Evolutionary conservation across 2,797 vertebrate species (phyloP).

Genomic region (Netta rufina): DNA sequence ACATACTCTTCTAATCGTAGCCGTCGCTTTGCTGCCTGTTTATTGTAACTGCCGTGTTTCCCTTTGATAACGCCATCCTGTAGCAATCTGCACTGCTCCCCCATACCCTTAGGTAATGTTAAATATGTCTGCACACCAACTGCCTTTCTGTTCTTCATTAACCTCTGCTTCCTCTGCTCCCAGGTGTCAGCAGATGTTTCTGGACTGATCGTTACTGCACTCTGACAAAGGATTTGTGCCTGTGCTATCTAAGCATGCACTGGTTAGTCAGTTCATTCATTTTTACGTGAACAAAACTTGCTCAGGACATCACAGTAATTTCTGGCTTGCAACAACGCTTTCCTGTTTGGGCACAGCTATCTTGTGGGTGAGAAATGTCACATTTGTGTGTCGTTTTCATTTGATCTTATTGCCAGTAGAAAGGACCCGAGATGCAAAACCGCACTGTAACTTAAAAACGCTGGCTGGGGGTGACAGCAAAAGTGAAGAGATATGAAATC

Average conservation of each 20-base stretch:
- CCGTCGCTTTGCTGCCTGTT: neutral
- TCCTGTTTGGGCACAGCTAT: neutral
- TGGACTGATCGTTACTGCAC: neutral
- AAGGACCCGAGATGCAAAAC: neutral
- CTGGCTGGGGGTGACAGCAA: neutral
- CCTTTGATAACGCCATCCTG: neutral
- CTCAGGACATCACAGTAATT: neutral
- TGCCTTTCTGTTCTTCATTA: conserved; percentile 24
- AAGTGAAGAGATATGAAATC: neutral
- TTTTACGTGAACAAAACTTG: neutral
- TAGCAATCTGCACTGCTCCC: neutral
- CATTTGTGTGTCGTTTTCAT: neutral
- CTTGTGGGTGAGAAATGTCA: neutral
- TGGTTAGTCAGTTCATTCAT: neutral
- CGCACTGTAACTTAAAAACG: neutral
- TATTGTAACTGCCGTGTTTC: neutral
- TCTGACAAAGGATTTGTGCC: neutral
- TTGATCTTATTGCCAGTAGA: neutral
- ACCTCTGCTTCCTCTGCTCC: neutral
- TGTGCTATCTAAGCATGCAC: neutral
- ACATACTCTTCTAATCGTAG: neutral
- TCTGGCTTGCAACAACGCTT: neutral
- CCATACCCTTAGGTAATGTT: neutral
- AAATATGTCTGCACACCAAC: neutral
- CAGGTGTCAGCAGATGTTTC: neutral